Conservation (phyloP, 2,888 invertebrate genomes). For the Rhabditoides inermis region DNA sequence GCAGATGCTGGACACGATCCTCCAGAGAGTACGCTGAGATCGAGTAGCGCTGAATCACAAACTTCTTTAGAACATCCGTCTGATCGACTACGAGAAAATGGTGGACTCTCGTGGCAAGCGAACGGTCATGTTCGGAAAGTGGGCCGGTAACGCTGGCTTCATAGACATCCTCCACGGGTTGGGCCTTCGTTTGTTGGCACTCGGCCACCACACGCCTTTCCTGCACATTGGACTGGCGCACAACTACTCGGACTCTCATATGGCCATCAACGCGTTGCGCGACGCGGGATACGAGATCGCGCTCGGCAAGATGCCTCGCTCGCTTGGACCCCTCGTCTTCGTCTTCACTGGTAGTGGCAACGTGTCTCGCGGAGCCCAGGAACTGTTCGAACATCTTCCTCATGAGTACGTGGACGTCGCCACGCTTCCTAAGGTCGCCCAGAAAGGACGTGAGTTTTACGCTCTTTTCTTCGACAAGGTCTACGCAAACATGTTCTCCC, state of each 20-base stretch:
- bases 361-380: conserved; percentile 70
- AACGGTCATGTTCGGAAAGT: conserved; percentile 95
- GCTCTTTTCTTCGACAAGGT: no score
- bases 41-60: conserved; percentile 52
- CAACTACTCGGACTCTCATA: conserved; percentile 92
- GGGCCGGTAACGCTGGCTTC: conserved; percentile 88
- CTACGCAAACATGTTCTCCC: no score
- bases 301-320: conserved; percentile 88
- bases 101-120: conserved; percentile 79
- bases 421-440: conserved; percentile 84
- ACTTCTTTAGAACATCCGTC: conserved; percentile 71
- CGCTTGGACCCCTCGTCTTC: conserved; percentile 90
- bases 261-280: conserved; percentile 90
- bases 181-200: conserved; percentile 65
- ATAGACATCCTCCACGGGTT: conserved; percentile 95
- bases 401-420: conserved; percentile 94
- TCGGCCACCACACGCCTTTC: conserved; percentile 97
- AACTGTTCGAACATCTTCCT: conserved; percentile 86
- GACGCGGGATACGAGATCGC: conserved; percentile 99
- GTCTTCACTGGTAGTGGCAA: conserved; percentile 97
- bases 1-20: conserved; percentile 85
- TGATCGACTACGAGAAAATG: conserved; percentile 94
- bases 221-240: conserved; percentile 98
- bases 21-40: conserved; percentile 64
- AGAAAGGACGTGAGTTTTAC: conserved; percentile 76